These are phyloP conservation scores for Microtus ochrogaster DNA, from an alignment of 2,113 vertebrate genomes.

Conservation along the genomic window DNA sequence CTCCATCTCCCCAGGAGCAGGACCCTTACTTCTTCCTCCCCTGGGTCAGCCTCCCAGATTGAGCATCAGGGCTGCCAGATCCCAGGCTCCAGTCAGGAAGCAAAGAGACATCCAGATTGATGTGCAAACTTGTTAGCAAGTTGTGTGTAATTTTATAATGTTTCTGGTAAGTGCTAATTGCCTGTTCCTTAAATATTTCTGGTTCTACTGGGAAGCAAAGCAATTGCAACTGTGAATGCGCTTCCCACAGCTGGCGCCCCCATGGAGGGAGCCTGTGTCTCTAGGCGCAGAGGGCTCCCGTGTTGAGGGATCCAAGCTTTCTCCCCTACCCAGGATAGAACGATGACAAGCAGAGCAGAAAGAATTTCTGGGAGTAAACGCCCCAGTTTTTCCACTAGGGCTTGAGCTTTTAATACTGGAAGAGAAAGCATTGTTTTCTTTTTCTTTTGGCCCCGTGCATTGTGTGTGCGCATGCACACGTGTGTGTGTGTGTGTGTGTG, in stretches of 20 bases:
- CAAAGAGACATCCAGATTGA: conserved; percentile 74
- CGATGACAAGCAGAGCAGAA: conserved; percentile 19
- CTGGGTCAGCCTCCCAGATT: not conserved
- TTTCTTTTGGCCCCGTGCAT: not conserved
- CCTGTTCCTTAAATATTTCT: conserved; percentile 83
- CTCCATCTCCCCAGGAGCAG: not conserved
- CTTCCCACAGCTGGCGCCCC: conserved; percentile 71
- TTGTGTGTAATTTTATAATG: conserved; percentile 83
- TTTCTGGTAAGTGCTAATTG: conserved; percentile 85
- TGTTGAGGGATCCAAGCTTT: not conserved
- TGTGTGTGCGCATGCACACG: not conserved
- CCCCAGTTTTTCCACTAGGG: not conserved
- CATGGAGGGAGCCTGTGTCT: conserved; percentile 49
- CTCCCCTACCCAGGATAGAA: not conserved
- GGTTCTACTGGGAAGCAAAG: conserved; percentile 79
- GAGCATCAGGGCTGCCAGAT: conserved; percentile 31
- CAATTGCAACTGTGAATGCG: conserved; percentile 56
- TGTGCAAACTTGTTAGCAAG: conserved; percentile 82
- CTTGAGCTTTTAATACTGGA: not conserved
- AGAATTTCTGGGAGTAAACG: conserved; percentile 29
- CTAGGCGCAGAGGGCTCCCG: not conserved
- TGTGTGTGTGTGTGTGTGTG: too few relatives aligned
- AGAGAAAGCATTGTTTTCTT: not conserved
- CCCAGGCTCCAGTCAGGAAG: conserved; percentile 72
- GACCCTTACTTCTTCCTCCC: not conserved